Conservation (phyloP, 2,888 invertebrate species). For the Latrodectus hesperus region DNA sequence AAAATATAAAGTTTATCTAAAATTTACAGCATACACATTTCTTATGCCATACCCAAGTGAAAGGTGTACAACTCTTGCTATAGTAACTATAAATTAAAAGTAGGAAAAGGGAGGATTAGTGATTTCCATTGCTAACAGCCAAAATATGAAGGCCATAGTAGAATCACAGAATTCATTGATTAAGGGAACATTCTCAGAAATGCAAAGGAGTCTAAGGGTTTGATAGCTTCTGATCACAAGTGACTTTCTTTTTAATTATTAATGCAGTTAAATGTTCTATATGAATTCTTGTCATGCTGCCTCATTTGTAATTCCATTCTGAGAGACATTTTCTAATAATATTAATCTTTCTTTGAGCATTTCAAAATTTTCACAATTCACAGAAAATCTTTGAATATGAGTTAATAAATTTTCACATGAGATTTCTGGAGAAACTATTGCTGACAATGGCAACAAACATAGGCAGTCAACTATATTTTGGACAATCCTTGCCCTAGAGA, state of each 20-base stretch:
- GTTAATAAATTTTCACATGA: slow-evolving; percentile 31
- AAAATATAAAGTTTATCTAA: too few species aligned
- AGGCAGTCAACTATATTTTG: slow-evolving; percentile 31
- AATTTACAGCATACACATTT: too few species aligned
- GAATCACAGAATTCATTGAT: slow-evolving; percentile 45
- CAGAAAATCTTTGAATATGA: slow-evolving; percentile 54
- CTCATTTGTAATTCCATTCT: slow-evolving; percentile 6
- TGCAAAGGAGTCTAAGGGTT: slow-evolving; percentile 10
- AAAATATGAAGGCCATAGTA: slow-evolving; percentile 19
- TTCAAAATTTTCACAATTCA: slow-evolving; percentile 43
- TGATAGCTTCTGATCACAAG: slow-evolving; percentile 23
- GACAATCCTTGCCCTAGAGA: slow-evolving; percentile 49
- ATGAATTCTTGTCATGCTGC: slow-evolving; percentile 24
- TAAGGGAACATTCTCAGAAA: not conserved
- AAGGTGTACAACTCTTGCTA: slow-evolving; percentile 43
- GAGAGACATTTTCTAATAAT: slow-evolving; percentile 21
- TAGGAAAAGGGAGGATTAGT: slow-evolving; percentile 33
- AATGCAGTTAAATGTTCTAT: slow-evolving; percentile 10
- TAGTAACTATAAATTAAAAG: slow-evolving; percentile 15
- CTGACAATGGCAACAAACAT: slow-evolving; percentile 24
- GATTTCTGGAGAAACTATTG: slow-evolving; percentile 24
- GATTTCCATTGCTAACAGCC: slow-evolving; percentile 15
- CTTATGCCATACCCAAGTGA: too few species aligned
- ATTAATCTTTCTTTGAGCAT: slow-evolving; percentile 46
- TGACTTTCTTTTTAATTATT: not conserved